Evolutionary conservation across 2,888 invertebrate species (phyloP).

Genomic region (Dyspetes luteomarginatus): DNA sequence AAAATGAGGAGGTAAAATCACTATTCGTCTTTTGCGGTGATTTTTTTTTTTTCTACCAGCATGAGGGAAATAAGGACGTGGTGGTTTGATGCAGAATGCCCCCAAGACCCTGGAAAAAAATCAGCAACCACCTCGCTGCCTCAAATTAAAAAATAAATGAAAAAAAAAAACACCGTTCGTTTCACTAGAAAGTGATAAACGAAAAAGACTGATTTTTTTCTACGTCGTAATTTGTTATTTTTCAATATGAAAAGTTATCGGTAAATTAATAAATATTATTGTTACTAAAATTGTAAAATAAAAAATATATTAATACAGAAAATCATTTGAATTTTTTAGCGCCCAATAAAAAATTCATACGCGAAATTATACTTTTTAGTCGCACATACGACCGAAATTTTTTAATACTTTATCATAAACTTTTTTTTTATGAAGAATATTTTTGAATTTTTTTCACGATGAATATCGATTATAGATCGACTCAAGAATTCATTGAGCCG

Average conservation of each 20-base stretch:
- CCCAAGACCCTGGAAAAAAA: slow-evolving; percentile 18
- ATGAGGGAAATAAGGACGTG: not conserved
- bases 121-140: not conserved
- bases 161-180: not conserved
- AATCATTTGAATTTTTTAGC: too few species aligned
- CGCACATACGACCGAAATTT: not conserved
- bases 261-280: too few species aligned
- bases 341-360: too few species aligned
- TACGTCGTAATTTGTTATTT: too few species aligned
- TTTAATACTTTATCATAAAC: too few species aligned
- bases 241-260: too few species aligned
- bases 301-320: too few species aligned
- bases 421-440: not conserved
- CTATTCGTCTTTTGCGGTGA: slow-evolving; percentile 16
- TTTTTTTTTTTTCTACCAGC: not conserved
- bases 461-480: too few species aligned
- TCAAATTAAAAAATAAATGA: slow-evolving; percentile 1
- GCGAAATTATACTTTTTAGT: not conserved
- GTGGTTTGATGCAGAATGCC: not conserved
- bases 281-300: too few species aligned
- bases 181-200: not conserved
- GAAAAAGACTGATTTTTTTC: not conserved
- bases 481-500: slow-evolving; percentile 43
- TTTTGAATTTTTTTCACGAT: too few species aligned
- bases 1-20: slow-evolving; percentile 19